Evolutionary conservation across 2,113 vertebrate species (phyloP).

Genomic region (Boulengeromyrus knoepffleri): DNA sequence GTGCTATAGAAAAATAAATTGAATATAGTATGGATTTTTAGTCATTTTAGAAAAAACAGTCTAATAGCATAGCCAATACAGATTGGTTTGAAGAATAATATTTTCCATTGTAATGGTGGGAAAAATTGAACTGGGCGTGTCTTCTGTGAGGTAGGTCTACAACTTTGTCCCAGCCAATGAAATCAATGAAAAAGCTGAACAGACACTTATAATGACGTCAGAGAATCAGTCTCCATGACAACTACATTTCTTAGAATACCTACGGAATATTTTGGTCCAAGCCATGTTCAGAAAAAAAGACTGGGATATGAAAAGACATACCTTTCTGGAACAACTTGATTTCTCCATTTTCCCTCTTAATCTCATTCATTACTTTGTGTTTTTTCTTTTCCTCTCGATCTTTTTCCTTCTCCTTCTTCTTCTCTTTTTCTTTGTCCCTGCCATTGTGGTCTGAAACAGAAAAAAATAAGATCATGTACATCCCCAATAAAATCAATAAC

Average conservation of each 20-base stretch:
- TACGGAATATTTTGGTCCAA: neutral
- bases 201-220: conserved; percentile 10
- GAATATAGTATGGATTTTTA: neutral
- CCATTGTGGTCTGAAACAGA: conserved; percentile 64
- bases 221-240: conserved; percentile 11
- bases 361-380: conserved; percentile 81
- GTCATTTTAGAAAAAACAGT: neutral
- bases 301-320: conserved; percentile 43
- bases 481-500: neutral
- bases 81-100: neutral
- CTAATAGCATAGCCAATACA: neutral
- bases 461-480: neutral
- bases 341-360: conserved; percentile 93
- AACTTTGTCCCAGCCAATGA: conserved; percentile 3
- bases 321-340: conserved; percentile 84
- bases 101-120: neutral
- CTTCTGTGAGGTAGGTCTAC: neutral
- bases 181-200: conserved; percentile 10
- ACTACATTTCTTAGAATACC: conserved; percentile 10
- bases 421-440: conserved; percentile 68
- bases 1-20: neutral
- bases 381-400: conserved; percentile 85
- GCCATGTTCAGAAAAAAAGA: neutral
- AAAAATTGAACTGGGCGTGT: neutral
- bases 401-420: conserved; percentile 60